Evolutionary conservation across 1,140 invertebrate species (phyloP).

Genomic region (Cydia splendana): DNA sequence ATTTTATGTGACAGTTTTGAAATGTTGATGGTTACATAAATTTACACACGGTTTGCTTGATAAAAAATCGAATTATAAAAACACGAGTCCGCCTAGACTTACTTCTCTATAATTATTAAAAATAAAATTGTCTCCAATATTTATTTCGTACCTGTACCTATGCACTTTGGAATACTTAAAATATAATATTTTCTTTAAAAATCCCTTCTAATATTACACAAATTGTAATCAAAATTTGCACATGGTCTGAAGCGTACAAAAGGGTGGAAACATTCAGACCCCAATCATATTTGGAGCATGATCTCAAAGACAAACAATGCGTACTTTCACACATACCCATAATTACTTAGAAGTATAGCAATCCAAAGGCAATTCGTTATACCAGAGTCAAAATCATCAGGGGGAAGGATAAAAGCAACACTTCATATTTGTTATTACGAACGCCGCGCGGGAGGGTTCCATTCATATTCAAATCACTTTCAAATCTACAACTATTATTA

Average conservation of each 20-base stretch:
- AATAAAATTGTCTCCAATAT: too few species aligned
- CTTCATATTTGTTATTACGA: constrained; percentile 78
- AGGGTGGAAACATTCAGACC: constrained; percentile 16
- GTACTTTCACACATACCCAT: constrained; percentile 41
- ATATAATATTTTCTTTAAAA: not conserved
- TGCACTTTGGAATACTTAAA: not conserved
- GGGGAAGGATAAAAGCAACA: constrained; percentile 70
- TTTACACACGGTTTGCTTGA: too few species aligned
- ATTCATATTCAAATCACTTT: constrained; percentile 79
- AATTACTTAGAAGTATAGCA: constrained; percentile 67
- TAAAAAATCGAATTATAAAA: too few species aligned
- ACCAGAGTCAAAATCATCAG: constrained; percentile 71
- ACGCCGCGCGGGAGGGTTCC: constrained; percentile 71
- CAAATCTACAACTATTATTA: constrained; percentile 80
- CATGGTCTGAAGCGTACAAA: constrained; percentile 8
- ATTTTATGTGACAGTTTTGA: too few species aligned
- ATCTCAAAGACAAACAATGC: constrained; percentile 33
- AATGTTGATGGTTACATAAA: too few species aligned
- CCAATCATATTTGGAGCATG: constrained; percentile 27
- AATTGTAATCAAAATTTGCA: constrained; percentile 6
- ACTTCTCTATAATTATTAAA: too few species aligned
- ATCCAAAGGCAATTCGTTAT: constrained; percentile 65
- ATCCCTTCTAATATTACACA: not conserved
- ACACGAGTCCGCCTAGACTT: too few species aligned
- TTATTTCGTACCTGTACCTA: too few species aligned